Percentiles rank a stretch among this genome's conserved stretches.
Conservation (phyloP, 2,113 vertebrate genomes). For the Dunckerocampus dactyliophorus region DNA sequence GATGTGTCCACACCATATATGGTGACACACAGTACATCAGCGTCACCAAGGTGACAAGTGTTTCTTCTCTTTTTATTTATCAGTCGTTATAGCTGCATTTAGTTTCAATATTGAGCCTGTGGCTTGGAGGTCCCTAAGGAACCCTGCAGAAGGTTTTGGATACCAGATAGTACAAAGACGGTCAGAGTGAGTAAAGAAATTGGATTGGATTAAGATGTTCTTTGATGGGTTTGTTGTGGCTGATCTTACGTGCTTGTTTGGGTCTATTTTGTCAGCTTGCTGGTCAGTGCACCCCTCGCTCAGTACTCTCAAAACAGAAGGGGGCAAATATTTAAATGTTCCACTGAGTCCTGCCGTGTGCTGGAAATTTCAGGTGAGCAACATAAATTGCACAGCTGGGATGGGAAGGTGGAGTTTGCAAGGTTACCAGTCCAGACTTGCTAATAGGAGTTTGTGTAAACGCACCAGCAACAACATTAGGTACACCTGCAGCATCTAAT, state of each 20-base stretch:
- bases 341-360: conserved; percentile 1
- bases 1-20: neutral
- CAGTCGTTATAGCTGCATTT: conserved; percentile 39
- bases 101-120: conserved; percentile 65
- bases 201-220: neutral
- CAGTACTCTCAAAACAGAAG: conserved; percentile 17
- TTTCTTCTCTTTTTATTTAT: neutral
- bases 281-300: conserved; percentile 65
- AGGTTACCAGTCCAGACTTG: too few species aligned
- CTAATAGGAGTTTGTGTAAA: too few species aligned
- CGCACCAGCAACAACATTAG: too few species aligned
- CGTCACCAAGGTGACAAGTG: neutral
- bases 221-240: neutral
- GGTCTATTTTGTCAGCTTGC: conserved; percentile 50
- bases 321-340: conserved; percentile 53
- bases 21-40: neutral
- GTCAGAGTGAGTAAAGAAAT: conserved; percentile 28
- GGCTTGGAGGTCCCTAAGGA: conserved; percentile 48
- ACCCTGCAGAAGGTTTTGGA: conserved; percentile 53
- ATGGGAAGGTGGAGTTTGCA: too few species aligned
- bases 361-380: neutral
- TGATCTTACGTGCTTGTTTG: neutral
- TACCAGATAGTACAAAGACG: conserved; percentile 65
- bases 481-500: too few species aligned
- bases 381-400: too few species aligned